A percentile compares a stretch with the other conserved stretches of the same genome.
phyloP scores from a whole-genome alignment of 2,113 vertebrate species.

The Cololabis saira region DNA sequence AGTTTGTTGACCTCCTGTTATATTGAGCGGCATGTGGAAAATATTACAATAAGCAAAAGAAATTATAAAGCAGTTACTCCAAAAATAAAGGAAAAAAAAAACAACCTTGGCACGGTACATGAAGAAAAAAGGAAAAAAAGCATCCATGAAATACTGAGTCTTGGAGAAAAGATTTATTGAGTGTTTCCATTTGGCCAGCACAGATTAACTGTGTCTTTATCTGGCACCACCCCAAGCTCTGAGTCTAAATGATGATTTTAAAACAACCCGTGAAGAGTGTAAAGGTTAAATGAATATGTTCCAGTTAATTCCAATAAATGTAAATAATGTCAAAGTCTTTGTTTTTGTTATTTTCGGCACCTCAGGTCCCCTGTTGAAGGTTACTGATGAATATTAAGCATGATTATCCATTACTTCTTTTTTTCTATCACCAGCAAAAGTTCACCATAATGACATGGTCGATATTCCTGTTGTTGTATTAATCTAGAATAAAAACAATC shows the following conservation, averaged over 20 bases:
- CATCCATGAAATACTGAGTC: too few relatives aligned
- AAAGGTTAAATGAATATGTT: conserved; percentile 77
- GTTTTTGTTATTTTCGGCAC: conserved; percentile 67
- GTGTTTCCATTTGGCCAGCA: conserved; percentile 40
- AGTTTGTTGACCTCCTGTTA: conserved; percentile 29
- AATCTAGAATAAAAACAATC: conserved; percentile 73
- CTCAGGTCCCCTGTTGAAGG: conserved; percentile 65
- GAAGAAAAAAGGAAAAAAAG: conserved; percentile 3
- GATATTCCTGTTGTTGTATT: conserved; percentile 73
- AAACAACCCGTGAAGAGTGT: conserved; percentile 50
- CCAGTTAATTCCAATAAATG: conserved; percentile 71
- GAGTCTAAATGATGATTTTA: conserved; percentile 68
- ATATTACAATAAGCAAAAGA: conserved; percentile 16
- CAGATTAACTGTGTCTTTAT: conserved; percentile 70
- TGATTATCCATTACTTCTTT: too few relatives aligned
- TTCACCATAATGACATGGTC: conserved; percentile 66
- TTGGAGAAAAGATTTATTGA: conserved; percentile 67
- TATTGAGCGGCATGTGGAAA: conserved; percentile 30
- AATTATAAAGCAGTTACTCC: conserved; percentile 58
- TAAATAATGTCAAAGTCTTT: conserved; percentile 69
- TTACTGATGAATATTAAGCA: conserved; percentile 80
- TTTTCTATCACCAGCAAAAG: conserved; percentile 63
- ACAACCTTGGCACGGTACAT: conserved; percentile 23
- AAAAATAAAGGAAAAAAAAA: conserved; percentile 46
- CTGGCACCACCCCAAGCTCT: conserved; percentile 53